Conservation (phyloP, 2,113 vertebrate genomes). For the Misgurnus anguillicaudatus region DNA sequence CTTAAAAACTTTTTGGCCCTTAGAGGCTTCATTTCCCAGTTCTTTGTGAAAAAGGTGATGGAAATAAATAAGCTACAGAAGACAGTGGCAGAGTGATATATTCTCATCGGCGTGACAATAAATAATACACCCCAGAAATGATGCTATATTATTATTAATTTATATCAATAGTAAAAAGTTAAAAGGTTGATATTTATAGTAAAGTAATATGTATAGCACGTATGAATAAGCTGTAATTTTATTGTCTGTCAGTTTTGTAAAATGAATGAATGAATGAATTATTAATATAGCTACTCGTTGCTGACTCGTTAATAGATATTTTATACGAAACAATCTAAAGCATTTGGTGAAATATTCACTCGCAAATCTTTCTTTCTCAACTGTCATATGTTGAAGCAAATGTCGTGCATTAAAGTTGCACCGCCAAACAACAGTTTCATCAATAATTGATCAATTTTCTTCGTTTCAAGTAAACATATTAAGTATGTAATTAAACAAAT, state of each 20-base stretch:
- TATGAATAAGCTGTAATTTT: background rate
- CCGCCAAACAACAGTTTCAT: background rate
- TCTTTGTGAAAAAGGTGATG: conserved; percentile 68
- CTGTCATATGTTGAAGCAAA: background rate
- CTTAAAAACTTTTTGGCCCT: conserved; percentile 63
- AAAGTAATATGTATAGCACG: background rate
- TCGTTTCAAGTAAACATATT: background rate
- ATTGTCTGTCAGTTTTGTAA: background rate
- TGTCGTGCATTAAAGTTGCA: background rate
- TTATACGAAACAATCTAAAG: conserved; percentile 1
- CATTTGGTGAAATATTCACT: background rate
- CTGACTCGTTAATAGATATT: background rate
- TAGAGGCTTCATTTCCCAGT: conserved; percentile 63
- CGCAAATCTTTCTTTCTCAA: background rate
- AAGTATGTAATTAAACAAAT: background rate
- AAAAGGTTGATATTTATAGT: too few relatives aligned
- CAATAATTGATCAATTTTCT: background rate
- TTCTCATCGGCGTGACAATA: conserved; percentile 14
- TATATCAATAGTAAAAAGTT: background rate
- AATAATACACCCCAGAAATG: background rate
- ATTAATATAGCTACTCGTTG: background rate
- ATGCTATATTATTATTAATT: conserved; percentile 1
- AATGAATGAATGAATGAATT: background rate
- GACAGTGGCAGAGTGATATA: conserved; percentile 40
- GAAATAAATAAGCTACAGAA: conserved; percentile 72